phyloP scores from a whole-genome alignment of 2,113 vertebrate species.

The Ivindomyrus marchei region DNA sequence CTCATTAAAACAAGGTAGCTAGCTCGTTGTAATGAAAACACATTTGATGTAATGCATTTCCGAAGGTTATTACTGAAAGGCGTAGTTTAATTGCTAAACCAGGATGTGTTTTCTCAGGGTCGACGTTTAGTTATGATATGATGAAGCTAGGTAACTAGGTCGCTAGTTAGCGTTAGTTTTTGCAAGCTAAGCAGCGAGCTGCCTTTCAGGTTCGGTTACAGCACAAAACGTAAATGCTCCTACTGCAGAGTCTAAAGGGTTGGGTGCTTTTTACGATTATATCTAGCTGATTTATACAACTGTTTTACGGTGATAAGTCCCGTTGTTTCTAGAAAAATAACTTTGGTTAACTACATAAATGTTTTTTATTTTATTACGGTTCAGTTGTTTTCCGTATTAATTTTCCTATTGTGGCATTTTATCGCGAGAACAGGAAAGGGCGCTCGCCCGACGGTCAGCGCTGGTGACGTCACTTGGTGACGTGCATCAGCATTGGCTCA shows the following conservation, averaged over 20 bases:
- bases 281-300: background rate
- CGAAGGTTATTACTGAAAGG: background rate
- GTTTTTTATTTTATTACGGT: background rate
- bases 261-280: background rate
- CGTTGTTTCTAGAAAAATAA: background rate
- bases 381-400: background rate
- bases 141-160: background rate
- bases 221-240: background rate
- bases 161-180: background rate
- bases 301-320: background rate
- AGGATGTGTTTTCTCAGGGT: background rate
- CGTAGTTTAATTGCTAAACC: background rate
- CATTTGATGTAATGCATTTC: background rate
- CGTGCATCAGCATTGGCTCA: background rate
- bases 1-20: background rate
- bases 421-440: conserved; percentile 7
- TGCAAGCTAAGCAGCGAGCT: background rate
- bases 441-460: background rate
- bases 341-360: background rate
- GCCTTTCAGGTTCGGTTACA: background rate
- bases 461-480: background rate
- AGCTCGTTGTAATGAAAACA: background rate
- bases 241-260: background rate
- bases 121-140: background rate
- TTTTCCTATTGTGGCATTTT: conserved; percentile 13